Evolutionary conservation across 2,113 vertebrate genomes (phyloP).

Genomic region (Misgurnus anguillicaudatus): DNA sequence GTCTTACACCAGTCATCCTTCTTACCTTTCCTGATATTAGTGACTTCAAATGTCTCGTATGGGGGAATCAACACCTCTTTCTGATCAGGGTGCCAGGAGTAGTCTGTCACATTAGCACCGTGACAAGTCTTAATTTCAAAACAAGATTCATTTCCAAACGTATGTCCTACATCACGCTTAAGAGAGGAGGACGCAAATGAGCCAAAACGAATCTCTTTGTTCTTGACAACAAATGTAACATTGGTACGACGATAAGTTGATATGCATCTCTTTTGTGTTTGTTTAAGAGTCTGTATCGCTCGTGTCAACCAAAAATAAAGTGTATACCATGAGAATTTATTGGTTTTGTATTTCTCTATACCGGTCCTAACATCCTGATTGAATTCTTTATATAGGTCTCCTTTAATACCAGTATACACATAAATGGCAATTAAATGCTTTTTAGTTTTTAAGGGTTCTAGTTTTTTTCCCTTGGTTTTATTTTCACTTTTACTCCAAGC

Average conservation of each 20-base stretch:
- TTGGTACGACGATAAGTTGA: not conserved
- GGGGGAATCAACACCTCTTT: not conserved
- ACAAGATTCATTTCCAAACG: too few relatives aligned
- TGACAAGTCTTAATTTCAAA: not conserved
- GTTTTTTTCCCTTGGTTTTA: too few relatives aligned
- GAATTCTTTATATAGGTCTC: not conserved
- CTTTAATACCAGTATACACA: too few relatives aligned
- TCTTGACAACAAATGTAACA: not conserved
- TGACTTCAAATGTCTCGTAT: too few relatives aligned
- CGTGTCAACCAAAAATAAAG: not conserved
- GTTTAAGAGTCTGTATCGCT: not conserved
- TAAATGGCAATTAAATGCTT: not conserved
- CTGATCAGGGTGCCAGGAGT: not conserved
- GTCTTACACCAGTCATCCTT: too few relatives aligned
- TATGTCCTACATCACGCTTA: too few relatives aligned
- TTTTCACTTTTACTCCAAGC: not conserved
- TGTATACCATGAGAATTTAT: not conserved
- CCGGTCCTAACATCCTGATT: not conserved
- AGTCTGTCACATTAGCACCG: not conserved
- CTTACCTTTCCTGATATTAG: too few relatives aligned
- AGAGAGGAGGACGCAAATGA: too few relatives aligned
- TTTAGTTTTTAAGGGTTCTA: too few relatives aligned
- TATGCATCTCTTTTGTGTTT: too few relatives aligned
- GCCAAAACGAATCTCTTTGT: not conserved
- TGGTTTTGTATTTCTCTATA: not conserved